Percentiles rank a stretch among this genome's conserved stretches.
phyloP scores from a whole-genome alignment of 2,113 vertebrate genomes.

The Mungos mungo region DNA sequence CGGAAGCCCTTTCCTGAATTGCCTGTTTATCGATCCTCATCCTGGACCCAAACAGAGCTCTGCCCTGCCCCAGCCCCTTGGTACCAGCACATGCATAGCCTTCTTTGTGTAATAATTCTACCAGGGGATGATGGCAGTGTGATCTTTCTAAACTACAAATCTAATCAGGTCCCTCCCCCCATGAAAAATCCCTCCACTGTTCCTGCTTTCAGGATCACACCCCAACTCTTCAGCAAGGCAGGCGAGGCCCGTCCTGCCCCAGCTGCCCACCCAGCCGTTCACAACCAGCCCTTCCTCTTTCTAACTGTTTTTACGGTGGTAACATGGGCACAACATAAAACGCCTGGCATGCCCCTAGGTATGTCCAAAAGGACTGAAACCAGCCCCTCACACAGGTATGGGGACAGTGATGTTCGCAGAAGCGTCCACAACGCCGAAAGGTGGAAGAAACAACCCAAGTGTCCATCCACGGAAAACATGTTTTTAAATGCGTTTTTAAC shows the following conservation, averaged over 20 bases:
- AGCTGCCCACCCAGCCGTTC: not conserved
- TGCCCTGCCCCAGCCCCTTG: not conserved
- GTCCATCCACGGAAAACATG: not conserved
- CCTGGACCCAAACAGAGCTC: not conserved
- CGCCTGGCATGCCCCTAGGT: not conserved
- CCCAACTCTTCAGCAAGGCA: not conserved
- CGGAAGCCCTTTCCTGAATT: not conserved
- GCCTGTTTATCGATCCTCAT: not conserved
- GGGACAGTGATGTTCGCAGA: accelerated
- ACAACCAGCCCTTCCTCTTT: not conserved
- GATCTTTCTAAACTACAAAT: not conserved
- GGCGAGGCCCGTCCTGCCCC: not conserved
- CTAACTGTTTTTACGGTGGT: not conserved
- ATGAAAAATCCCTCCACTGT: not conserved
- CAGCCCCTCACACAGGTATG: not conserved
- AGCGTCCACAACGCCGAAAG: not conserved
- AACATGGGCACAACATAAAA: not conserved
- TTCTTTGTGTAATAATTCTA: not conserved
- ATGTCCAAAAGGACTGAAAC: not conserved
- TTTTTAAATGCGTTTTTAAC: not conserved
- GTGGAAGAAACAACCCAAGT: not conserved
- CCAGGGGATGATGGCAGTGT: not conserved
- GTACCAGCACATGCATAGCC: not conserved
- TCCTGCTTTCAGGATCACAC: not conserved
- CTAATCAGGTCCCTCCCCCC: not conserved